Percentiles rank a stretch among this genome's conserved stretches.
These are phyloP conservation scores for Glaucopsyche alexis DNA, from an alignment of 2,888 invertebrate species.

Conservation along the genomic window DNA sequence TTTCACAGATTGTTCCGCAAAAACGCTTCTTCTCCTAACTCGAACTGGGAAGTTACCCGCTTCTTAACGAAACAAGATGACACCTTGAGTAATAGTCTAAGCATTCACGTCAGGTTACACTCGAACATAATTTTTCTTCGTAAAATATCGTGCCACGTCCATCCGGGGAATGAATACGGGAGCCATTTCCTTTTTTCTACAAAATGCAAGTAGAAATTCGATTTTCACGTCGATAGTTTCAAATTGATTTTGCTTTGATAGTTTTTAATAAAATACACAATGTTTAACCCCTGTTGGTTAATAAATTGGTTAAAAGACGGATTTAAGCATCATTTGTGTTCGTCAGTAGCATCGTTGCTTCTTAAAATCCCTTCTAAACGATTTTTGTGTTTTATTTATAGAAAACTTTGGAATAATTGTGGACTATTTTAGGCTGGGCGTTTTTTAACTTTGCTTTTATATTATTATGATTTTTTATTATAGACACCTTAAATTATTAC, in stretches of 20 bases:
- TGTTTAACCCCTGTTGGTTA: not conserved
- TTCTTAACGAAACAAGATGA: constrained; percentile 53
- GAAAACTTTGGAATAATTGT: too few relatives aligned
- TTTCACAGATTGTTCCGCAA: not conserved
- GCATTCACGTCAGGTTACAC: constrained; percentile 60
- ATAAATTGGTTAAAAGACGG: too few relatives aligned
- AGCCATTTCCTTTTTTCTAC: constrained; percentile 30
- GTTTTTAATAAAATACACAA: not conserved
- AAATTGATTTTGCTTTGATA: constrained; percentile 13
- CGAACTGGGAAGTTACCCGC: constrained; percentile 24
- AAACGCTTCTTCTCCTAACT: constrained; percentile 21
- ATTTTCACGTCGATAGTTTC: constrained; percentile 13
- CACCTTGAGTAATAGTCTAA: constrained; percentile 69
- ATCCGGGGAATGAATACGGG: constrained; percentile 50
- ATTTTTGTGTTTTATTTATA: too few relatives aligned
- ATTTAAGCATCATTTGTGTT: too few relatives aligned
- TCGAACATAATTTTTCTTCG: constrained; percentile 63
- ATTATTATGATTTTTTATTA: too few relatives aligned
- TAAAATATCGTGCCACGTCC: constrained; percentile 53
- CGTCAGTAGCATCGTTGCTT: too few relatives aligned
- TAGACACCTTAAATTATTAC: too few relatives aligned
- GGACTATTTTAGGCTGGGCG: too few relatives aligned
- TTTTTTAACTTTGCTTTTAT: too few relatives aligned
- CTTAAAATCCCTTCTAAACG: too few relatives aligned
- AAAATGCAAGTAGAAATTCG: constrained; percentile 25